These are phyloP conservation scores for Thymelicus sylvestris DNA, from an alignment of 2,888 invertebrate genomes.

Conservation along the genomic window DNA sequence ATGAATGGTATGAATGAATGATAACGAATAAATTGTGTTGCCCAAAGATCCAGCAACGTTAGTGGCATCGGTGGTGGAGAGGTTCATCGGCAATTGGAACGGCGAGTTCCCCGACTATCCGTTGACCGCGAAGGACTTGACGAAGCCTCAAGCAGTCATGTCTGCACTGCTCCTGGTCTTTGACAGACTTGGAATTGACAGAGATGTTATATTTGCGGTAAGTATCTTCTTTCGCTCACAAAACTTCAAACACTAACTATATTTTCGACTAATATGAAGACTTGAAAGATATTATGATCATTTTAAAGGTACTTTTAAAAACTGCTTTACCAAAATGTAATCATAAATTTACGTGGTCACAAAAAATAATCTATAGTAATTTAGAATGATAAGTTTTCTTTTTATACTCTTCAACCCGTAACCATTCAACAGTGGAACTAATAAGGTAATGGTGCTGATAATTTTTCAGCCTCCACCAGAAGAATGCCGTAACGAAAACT, in stretches of 20 bases:
- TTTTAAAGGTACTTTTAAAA: too few relatives aligned
- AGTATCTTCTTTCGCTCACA: not conserved
- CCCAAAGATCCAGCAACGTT: constrained; percentile 37
- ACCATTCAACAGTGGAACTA: too few relatives aligned
- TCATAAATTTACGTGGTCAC: too few relatives aligned
- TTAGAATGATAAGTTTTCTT: too few relatives aligned
- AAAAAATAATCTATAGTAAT: too few relatives aligned
- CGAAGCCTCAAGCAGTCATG: constrained; percentile 67
- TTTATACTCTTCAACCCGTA: too few relatives aligned
- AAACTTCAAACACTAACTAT: too few relatives aligned
- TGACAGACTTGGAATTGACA: constrained; percentile 66
- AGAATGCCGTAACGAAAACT: constrained; percentile 62
- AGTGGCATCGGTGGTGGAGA: constrained; percentile 51
- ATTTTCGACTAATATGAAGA: too few relatives aligned
- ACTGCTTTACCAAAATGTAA: too few relatives aligned
- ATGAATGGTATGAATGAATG: too few relatives aligned
- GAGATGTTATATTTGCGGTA: constrained; percentile 53
- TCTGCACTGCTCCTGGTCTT: constrained; percentile 64
- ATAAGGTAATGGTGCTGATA: not conserved
- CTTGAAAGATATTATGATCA: too few relatives aligned
- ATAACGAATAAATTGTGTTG: not conserved
- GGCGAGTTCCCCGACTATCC: constrained; percentile 59
- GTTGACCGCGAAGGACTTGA: constrained; percentile 60
- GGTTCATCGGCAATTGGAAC: constrained; percentile 67
- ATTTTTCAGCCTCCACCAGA: constrained; percentile 59